Evolutionary conservation across 2,113 vertebrate species (phyloP).

Genomic region (Tringa solitaria): DNA sequence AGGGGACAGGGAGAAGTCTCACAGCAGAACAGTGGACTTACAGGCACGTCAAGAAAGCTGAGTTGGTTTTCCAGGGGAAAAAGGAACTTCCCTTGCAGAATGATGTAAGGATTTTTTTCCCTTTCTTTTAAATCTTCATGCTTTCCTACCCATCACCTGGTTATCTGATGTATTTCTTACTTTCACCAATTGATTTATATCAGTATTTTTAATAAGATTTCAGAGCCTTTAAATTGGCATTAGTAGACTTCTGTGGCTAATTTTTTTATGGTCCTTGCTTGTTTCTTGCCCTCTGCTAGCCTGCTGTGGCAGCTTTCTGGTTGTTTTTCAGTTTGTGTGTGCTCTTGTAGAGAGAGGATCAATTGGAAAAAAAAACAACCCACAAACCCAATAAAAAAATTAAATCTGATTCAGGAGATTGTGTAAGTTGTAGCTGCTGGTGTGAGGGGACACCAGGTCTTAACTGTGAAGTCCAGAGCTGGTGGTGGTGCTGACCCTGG

Average conservation of each 20-base stretch:
- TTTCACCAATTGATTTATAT: background rate
- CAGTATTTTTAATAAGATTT: background rate
- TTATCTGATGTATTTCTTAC: background rate
- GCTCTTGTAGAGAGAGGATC: background rate
- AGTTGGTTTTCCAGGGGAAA: background rate
- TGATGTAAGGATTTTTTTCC: background rate
- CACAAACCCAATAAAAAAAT: background rate
- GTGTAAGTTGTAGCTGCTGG: background rate
- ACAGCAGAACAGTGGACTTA: background rate
- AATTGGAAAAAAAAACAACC: background rate
- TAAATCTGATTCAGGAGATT: background rate
- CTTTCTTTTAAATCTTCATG: background rate
- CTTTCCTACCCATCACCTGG: background rate
- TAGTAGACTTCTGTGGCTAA: background rate
- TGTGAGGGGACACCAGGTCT: background rate
- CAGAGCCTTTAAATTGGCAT: background rate
- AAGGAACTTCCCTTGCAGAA: background rate
- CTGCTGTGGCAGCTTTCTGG: background rate
- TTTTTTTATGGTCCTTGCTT: background rate
- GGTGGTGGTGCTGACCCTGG: background rate
- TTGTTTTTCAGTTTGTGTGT: background rate
- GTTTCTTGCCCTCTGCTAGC: background rate
- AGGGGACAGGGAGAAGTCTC: background rate
- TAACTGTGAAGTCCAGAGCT: background rate
- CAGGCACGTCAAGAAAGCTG: background rate